Conservation (phyloP, 2,113 vertebrate genomes). For the Coptodon bakossiorum region DNA sequence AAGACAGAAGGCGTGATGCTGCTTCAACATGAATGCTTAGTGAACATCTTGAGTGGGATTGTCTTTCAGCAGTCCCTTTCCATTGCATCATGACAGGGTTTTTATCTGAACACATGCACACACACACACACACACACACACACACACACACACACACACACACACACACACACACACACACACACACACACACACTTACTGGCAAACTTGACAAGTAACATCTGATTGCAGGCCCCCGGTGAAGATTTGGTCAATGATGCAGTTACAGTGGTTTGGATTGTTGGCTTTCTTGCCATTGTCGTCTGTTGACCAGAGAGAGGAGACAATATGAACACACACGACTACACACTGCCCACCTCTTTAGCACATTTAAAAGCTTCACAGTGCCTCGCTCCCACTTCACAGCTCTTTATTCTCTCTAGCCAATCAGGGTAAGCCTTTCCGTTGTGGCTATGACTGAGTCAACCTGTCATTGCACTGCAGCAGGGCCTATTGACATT, state of each 20-base stretch:
- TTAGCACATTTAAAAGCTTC: not conserved
- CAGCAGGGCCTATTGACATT: constrained; percentile 51
- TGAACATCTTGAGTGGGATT: not conserved
- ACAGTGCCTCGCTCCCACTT: not conserved
- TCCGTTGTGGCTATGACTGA: constrained; percentile 12
- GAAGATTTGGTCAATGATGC: constrained; percentile 99
- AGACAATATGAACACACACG: constrained; percentile 1
- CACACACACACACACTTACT: constrained; percentile 73
- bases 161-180: not conserved
- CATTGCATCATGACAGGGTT: not conserved
- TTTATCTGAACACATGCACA: not conserved
- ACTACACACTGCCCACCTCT: not conserved
- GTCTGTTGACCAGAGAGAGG: constrained; percentile 64
- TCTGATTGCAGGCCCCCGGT: constrained; percentile 95
- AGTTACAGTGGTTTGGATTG: constrained; percentile 98
- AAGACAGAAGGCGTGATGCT: not conserved
- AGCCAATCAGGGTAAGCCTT: constrained; percentile 6
- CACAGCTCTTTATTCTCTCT: not conserved
- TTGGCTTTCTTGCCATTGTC: constrained; percentile 96
- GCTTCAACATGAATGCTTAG: not conserved
- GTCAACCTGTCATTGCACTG: constrained; percentile 31
- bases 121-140: not conserved
- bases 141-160: not conserved
- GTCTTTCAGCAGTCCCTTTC: not conserved
- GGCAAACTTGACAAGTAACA: constrained; percentile 96